Conservation (phyloP, 1,140 invertebrate genomes). For the Muscidifurax raptorellus region DNA sequence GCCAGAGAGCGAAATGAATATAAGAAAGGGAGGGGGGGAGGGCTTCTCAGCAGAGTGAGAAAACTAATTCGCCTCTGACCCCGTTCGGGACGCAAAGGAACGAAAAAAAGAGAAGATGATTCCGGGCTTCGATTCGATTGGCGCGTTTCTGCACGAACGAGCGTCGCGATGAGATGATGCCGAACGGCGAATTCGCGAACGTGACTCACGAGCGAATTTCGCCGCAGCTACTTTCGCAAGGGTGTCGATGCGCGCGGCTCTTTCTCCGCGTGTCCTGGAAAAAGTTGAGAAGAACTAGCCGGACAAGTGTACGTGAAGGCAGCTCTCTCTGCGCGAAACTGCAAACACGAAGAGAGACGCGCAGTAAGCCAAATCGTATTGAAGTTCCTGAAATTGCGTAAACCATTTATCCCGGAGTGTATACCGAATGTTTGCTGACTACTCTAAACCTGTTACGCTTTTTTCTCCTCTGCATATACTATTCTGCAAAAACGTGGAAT, state of each 20-base stretch:
- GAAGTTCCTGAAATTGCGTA: background rate
- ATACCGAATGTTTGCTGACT: background rate
- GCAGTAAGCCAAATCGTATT: background rate
- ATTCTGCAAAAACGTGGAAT: background rate
- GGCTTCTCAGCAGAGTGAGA: background rate
- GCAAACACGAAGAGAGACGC: background rate
- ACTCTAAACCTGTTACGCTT: background rate
- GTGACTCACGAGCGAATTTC: slow-evolving; percentile 35
- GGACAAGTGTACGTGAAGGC: background rate
- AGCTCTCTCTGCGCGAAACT: background rate
- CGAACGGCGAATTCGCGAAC: slow-evolving; percentile 25
- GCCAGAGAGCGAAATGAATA: background rate
- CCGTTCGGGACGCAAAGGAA: background rate
- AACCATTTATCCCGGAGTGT: background rate
- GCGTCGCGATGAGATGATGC: slow-evolving; percentile 29
- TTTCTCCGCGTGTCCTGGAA: background rate
- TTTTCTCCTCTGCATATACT: background rate
- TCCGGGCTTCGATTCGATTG: slow-evolving; percentile 34
- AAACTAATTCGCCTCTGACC: slow-evolving; percentile 33
- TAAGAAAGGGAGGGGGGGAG: background rate
- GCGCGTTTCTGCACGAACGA: slow-evolving; percentile 35
- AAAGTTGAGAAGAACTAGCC: background rate
- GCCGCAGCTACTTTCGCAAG: background rate
- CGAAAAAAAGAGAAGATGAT: background rate
- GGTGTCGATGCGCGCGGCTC: background rate